Conservation (phyloP, 2,888 invertebrate genomes). For the Scaptodrosophila latifasciaeformis region DNA sequence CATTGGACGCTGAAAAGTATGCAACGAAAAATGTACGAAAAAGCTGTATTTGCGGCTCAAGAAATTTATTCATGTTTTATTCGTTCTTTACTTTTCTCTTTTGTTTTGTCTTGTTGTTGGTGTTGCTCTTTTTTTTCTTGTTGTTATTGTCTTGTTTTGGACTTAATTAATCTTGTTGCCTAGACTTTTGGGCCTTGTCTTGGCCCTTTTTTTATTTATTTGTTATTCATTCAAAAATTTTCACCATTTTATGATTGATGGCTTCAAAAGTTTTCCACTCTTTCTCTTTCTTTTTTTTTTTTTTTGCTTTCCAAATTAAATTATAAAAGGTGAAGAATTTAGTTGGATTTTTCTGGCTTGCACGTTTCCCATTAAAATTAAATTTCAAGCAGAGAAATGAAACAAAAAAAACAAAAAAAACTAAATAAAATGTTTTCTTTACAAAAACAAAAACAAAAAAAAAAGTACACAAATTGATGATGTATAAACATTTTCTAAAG, state of each 20-base stretch:
- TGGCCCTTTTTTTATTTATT: constrained; percentile 10
- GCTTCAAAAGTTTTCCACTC: background rate
- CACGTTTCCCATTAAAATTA: background rate
- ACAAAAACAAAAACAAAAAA: background rate
- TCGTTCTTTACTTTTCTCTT: too few species aligned
- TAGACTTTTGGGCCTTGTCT: constrained; percentile 57
- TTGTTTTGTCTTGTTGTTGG: constrained; percentile 7
- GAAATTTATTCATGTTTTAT: too few species aligned
- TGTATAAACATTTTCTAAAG: background rate
- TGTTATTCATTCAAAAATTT: constrained; percentile 9
- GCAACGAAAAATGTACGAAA: constrained; percentile 24
- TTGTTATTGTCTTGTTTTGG: constrained; percentile 35
- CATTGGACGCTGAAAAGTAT: constrained; percentile 53
- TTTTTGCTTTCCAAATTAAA: constrained; percentile 4
- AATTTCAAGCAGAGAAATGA: background rate
- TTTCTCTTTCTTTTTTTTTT: constrained; percentile 8
- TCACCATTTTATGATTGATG: background rate
- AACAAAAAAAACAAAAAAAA: too few species aligned
- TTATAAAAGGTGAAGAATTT: too few species aligned
- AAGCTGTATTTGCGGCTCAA: too few species aligned
- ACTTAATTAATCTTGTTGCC: constrained; percentile 66
- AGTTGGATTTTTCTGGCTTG: too few species aligned
- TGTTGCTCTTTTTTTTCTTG: constrained; percentile 16
- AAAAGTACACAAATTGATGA: background rate
- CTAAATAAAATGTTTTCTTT: too few species aligned